phyloP scores from a whole-genome alignment of 2,888 invertebrate genomes.

The Noctua comes region DNA sequence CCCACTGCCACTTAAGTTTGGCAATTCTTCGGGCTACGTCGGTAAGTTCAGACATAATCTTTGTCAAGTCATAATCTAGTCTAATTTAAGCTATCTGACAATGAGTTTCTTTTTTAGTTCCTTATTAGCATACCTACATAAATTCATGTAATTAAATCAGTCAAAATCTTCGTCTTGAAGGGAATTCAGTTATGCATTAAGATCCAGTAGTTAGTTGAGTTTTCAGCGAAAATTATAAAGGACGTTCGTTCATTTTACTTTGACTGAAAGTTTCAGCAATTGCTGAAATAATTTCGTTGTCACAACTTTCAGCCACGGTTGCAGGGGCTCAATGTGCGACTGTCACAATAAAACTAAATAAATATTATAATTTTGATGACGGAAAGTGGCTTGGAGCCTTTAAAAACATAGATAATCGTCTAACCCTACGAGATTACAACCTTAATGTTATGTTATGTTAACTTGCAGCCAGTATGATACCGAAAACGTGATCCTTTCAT shows the following conservation, averaged over 20 bases:
- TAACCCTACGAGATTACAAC: no score
- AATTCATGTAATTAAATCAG: constrained; percentile 18
- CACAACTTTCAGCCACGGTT: constrained; percentile 23
- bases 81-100: no score
- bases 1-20: no score
- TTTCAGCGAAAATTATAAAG: constrained; percentile 38
- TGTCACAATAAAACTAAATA: not conserved
- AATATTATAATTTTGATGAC: not conserved
- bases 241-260: constrained; percentile 19
- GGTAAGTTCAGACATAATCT: no score
- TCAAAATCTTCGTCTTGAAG: not conserved
- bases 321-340: not conserved
- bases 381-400: no score
- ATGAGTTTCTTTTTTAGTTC: not conserved
- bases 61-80: no score
- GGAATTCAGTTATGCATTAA: constrained; percentile 28
- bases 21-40: no score
- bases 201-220: constrained; percentile 24
- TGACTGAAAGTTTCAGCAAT: constrained; percentile 37
- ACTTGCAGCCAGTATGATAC: no score
- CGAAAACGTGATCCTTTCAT: no score
- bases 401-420: not conserved
- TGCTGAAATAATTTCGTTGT: constrained; percentile 27
- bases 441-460: no score
- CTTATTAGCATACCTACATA: not conserved